A percentile compares a stretch with the other conserved stretches of the same genome.
phyloP scores from a whole-genome alignment of 2,113 vertebrate species.

The Gyps fulvus region DNA sequence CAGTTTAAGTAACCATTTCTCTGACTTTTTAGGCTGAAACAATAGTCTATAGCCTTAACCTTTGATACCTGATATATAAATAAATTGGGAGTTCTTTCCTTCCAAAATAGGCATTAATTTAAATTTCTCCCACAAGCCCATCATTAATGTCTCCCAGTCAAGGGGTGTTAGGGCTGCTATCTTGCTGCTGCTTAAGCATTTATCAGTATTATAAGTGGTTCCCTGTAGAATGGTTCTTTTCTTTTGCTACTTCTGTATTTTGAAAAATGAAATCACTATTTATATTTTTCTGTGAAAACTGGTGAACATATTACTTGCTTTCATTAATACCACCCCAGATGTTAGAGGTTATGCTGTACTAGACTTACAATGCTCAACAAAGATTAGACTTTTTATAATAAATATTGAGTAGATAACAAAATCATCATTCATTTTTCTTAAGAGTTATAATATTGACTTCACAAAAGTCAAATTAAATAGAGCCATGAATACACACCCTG shows the following conservation, averaged over 20 bases:
- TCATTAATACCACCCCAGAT: background rate
- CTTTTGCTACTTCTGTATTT: background rate
- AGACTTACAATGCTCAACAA: background rate
- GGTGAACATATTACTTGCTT: background rate
- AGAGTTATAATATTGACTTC: background rate
- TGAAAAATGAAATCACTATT: background rate
- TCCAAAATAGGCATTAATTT: background rate
- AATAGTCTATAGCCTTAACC: background rate
- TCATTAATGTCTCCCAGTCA: background rate
- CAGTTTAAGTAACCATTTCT: background rate
- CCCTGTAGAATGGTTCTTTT: background rate
- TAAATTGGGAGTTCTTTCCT: background rate
- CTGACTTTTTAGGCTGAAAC: background rate
- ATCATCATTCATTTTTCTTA: background rate
- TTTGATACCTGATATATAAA: background rate
- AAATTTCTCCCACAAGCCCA: background rate
- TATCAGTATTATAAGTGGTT: background rate
- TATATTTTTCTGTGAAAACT: background rate
- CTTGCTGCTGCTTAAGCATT: background rate
- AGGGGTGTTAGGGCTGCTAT: background rate
- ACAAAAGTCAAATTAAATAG: background rate
- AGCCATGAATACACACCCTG: background rate
- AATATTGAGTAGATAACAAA: background rate
- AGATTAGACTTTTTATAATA: background rate
- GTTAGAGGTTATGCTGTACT: background rate